Evolutionary conservation across 2,797 vertebrate species (phyloP), one percentile per base, ranked within the genome.

Genomic region (Parauchenoglanis ngamensis): DNA sequence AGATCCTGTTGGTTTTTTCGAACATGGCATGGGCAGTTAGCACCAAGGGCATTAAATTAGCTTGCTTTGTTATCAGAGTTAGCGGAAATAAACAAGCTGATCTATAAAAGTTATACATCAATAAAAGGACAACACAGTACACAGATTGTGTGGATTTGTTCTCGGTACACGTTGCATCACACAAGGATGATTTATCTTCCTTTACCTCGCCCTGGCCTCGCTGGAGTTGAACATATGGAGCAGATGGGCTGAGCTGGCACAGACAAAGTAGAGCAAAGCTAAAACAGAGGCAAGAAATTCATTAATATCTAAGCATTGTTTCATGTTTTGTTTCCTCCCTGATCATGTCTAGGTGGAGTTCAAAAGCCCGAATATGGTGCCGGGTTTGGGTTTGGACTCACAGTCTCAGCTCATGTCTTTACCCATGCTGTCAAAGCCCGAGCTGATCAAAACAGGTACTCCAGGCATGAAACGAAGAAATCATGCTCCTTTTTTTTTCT

Each of bases 371-470:
- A 44, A 79, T 67, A 84, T 13, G 59, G 85, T 83, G 10, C 88
- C 25, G 25, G 54, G 49, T 77, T 56, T 84, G 44, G 68, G 31
- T 88, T 89, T 67, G 82, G 89, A 87, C 87, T 91, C 91, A 68
- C 91, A 83, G 89, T 89, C 82, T 88, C 88, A 17, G 82, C 82
- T 75, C 80, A 83, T 82, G n/a, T 87, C 90, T 81, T 77, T 90
- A 52, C 88, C 93, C 44, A 90, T 92, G 87, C 90, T 90, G 89
- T 89, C 88, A 76, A 93, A 93, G 90, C 88, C 88, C 78, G 93
- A 93, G 89, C 91, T 90, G 63, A 93, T 92, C 85, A 92, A 90
- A 87, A 65, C 90, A 91, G 95, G 96, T 96, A 93, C 93, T 54
- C 28, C 19, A 15, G 15, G 5, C 44, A 40, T 8, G 46, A 44